Evolutionary conservation across 1,140 invertebrate genomes (phyloP).

Genomic region (Rhagoletis pomonella): DNA sequence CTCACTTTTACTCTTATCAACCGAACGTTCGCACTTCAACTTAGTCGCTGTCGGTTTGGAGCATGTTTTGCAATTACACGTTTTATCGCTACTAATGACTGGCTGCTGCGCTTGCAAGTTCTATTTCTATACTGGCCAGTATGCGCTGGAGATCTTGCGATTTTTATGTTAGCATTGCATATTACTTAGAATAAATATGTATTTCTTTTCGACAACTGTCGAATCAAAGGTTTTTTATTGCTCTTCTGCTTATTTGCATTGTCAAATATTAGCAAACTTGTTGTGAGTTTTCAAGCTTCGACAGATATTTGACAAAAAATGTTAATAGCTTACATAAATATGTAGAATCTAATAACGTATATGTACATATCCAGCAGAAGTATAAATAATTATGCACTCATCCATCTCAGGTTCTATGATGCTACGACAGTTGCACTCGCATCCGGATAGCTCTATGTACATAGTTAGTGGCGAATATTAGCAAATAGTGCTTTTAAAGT

Average conservation of each 20-base stretch:
- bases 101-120: slow-evolving; percentile 29
- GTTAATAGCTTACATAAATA: too few species aligned
- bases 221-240: neutral
- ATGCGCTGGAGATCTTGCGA: neutral
- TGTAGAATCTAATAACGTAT: too few species aligned
- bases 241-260: neutral
- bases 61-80: neutral
- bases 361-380: neutral
- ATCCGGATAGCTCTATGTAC: neutral
- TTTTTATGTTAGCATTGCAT: neutral
- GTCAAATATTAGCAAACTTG: slow-evolving; percentile 14
- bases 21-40: neutral
- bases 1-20: neutral
- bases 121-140: slow-evolving; percentile 14
- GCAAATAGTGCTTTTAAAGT: neutral
- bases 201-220: too few species aligned
- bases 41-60: neutral
- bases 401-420: neutral
- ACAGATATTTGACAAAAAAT: neutral
- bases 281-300: neutral
- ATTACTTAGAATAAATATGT: slow-evolving; percentile 23
- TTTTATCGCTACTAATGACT: neutral
- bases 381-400: slow-evolving; percentile 39
- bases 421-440: neutral
- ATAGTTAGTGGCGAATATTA: too few species aligned